phyloP scores from a whole-genome alignment of 2,888 invertebrate species.

The Agrotis segetum region DNA sequence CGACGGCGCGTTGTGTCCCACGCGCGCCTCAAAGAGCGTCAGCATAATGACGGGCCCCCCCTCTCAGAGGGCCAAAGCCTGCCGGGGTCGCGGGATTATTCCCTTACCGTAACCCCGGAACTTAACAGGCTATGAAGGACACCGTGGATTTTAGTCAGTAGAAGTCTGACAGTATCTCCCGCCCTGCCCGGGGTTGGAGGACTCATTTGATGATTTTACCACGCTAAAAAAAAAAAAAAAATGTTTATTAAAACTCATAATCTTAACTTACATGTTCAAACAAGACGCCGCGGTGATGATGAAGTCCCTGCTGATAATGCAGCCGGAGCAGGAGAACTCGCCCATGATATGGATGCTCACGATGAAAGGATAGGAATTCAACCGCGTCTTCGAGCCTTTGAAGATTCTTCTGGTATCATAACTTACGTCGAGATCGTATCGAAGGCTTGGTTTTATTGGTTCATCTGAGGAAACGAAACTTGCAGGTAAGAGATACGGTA shows the following conservation, averaged over 20 bases:
- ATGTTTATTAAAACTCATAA: not conserved
- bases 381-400: constrained; percentile 57
- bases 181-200: too few species aligned
- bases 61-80: too few species aligned
- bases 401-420: constrained; percentile 64
- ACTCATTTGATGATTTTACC: too few species aligned
- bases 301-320: constrained; percentile 70
- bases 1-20: too few species aligned
- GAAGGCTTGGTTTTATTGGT: constrained; percentile 3
- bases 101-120: too few species aligned
- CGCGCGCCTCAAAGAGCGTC: too few species aligned
- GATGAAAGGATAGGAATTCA: constrained; percentile 70
- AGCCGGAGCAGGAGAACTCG: constrained; percentile 70
- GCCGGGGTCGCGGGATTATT: too few species aligned
- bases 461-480: constrained; percentile 16
- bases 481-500: not conserved
- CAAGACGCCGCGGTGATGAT: constrained; percentile 77
- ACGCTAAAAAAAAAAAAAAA: too few species aligned
- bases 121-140: too few species aligned
- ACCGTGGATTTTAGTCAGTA: too few species aligned
- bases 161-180: too few species aligned
- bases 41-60: too few species aligned
- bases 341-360: constrained; percentile 70
- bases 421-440: not conserved
- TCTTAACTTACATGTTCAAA: constrained; percentile 68